These are phyloP conservation scores for Euborellia annulipes DNA, from an alignment of 1,140 invertebrate genomes.

Conservation along the genomic window DNA sequence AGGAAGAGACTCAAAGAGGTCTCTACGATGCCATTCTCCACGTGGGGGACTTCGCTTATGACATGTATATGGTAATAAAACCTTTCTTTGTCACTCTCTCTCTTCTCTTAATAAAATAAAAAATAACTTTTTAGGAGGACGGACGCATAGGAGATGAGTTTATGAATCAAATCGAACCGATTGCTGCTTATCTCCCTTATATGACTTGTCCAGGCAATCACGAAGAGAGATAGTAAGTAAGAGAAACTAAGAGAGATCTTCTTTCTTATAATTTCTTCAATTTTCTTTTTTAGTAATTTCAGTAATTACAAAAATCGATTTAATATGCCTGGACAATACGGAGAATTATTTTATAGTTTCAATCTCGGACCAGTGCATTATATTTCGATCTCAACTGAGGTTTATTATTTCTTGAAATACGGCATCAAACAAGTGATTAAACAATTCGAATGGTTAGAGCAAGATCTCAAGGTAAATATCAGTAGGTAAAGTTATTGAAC, in stretches of 20 bases:
- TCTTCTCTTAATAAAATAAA: no score
- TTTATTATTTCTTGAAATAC: slow-evolving; percentile 84
- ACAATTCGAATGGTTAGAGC: slow-evolving; percentile 80
- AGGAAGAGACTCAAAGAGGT: slow-evolving; percentile 62
- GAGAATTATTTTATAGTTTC: slow-evolving; percentile 76
- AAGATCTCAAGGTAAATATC: slow-evolving; percentile 48
- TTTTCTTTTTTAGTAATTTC: slow-evolving; percentile 60
- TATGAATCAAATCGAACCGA: slow-evolving; percentile 73
- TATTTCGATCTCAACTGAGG: slow-evolving; percentile 82
- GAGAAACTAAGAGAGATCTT: no score
- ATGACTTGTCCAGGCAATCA: slow-evolving; percentile 89
- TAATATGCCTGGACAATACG: slow-evolving; percentile 64
- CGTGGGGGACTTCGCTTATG: slow-evolving; percentile 92
- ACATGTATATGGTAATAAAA: slow-evolving; percentile 60
- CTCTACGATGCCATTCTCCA: slow-evolving; percentile 79
- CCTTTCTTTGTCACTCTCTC: no score
- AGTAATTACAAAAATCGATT: slow-evolving; percentile 72
- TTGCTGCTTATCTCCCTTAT: slow-evolving; percentile 78
- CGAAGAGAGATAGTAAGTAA: slow-evolving; percentile 63
- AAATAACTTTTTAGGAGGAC: slow-evolving; percentile 42
- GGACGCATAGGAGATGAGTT: slow-evolving; percentile 73
- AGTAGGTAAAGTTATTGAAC: no score
- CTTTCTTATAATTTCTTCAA: no score
- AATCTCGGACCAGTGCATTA: slow-evolving; percentile 86
- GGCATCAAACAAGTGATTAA: slow-evolving; percentile 64